Evolutionary conservation across 2,888 invertebrate genomes (phyloP), one percentile per base, ranked within the genome.

Genomic region (Metallyticus violacea): DNA sequence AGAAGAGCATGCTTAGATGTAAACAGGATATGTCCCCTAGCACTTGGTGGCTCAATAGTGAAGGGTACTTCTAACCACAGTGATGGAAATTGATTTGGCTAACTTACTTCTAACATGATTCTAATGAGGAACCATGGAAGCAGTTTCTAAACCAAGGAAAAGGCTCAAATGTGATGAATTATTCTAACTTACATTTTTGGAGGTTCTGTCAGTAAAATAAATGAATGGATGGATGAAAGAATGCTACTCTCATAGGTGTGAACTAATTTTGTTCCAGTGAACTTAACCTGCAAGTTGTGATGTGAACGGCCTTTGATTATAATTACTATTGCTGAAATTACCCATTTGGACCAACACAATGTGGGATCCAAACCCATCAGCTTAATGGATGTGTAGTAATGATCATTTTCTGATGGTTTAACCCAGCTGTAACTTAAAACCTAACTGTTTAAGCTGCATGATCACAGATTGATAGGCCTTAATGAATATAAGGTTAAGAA

Each of bases 1-100:
- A 77, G 77, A 83, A 77, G 77, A 83, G 77, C 29, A 15, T 27
- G 26, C 82, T 82, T 22, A 76, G 82, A 27, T 77, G 29, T 28
- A 83, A 25, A 77, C 83, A 25, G 77, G 77, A 83, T 29, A 83
- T 40, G 81, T 40, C 40, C 81, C 81, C 85, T 26, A 79, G 79
- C 62, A 79, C 85, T 26, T 85, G 85, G 85, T 79, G 79, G 79
- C 79, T 85, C n/a, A 77, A 85, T 7, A 85, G 85, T 79, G 85
- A 85, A 62, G 85, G 85, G n/a, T 85, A 85, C 40, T 79, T 85
- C 79, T 85, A 85, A 85, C 27, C 40, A 29, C 15, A 62, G 40
- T 62, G 40, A 62, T 62, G 40, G 40, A 22, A 62, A 62, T 62
- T 62, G 40, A 29, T 6, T 80, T 7, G 79, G 15, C 78, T 25